Percentiles rank a stretch among this genome's conserved stretches.
Evolutionary conservation across 2,888 invertebrate species (phyloP).

Genomic region (Mamestra brassicae): DNA sequence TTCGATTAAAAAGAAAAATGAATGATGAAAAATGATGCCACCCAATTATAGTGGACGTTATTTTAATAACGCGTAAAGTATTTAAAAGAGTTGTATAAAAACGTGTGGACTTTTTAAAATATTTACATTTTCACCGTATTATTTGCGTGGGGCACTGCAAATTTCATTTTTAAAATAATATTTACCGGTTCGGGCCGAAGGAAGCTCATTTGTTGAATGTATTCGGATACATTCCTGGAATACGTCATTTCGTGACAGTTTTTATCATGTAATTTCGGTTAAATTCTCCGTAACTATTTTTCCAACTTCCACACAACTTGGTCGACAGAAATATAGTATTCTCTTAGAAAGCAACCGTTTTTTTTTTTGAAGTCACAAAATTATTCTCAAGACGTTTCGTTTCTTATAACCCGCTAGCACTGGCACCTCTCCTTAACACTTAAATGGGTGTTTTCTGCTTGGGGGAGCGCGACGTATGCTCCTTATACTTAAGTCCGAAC

Average conservation of each 20-base stretch:
- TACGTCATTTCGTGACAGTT: neutral
- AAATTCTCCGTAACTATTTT: neutral
- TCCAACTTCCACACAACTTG: neutral
- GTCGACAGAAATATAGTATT: neutral
- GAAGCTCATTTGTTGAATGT: conserved; percentile 26
- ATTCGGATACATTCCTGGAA: neutral
- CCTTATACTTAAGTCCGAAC: conserved; percentile 75
- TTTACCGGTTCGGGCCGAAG: conserved; percentile 16
- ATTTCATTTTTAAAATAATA: conserved; percentile 43
- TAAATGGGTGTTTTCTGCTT: conserved; percentile 85
- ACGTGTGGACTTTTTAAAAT: conserved; percentile 52
- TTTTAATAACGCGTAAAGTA: conserved; percentile 58
- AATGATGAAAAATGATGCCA: conserved; percentile 48
- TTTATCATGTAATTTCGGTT: neutral
- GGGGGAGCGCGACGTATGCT: conserved; percentile 83
- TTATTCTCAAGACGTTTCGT: conserved; percentile 21
- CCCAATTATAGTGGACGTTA: conserved; percentile 48
- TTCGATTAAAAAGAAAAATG: conserved; percentile 61
- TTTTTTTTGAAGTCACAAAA: neutral
- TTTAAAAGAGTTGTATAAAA: conserved; percentile 61
- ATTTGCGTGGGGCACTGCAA: conserved; percentile 40
- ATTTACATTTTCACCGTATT: conserved; percentile 56
- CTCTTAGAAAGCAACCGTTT: neutral
- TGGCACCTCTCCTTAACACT: conserved; percentile 70
- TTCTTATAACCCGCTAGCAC: conserved; percentile 54